Percentiles rank a stretch among this genome's conserved stretches.
These are phyloP conservation scores for Ceratina australensis DNA, from an alignment of 1,140 invertebrate genomes.

Conservation along the genomic window DNA sequence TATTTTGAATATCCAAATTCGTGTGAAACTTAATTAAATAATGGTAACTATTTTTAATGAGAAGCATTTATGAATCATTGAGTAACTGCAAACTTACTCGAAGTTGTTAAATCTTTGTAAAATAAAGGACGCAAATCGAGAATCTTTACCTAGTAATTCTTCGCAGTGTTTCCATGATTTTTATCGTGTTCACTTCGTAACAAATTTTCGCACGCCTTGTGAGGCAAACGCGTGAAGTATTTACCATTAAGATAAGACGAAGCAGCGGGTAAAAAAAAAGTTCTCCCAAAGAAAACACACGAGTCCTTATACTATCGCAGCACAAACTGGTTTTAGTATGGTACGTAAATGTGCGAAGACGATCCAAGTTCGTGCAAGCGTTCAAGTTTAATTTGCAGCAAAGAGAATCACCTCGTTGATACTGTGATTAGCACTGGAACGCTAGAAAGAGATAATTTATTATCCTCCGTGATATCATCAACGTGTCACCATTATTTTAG, in stretches of 20 bases:
- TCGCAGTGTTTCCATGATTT: neutral
- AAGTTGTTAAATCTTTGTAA: neutral
- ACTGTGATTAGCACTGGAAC: slow-evolving; percentile 36
- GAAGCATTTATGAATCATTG: neutral
- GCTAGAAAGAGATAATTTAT: slow-evolving; percentile 24
- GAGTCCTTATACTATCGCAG: slow-evolving; percentile 4
- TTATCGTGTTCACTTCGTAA: neutral
- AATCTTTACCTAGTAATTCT: neutral
- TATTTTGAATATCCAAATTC: neutral
- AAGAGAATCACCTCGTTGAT: slow-evolving; percentile 47
- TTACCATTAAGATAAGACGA: slow-evolving; percentile 32
- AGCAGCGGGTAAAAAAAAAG: slow-evolving; percentile 26
- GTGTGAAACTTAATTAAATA: neutral
- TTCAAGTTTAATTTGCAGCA: slow-evolving; percentile 56
- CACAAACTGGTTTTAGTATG: slow-evolving; percentile 1
- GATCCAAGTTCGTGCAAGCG: slow-evolving; percentile 57
- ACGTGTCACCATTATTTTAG: slow-evolving; percentile 19
- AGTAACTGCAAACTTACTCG: neutral
- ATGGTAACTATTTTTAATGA: neutral
- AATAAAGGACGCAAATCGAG: neutral
- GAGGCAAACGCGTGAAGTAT: slow-evolving; percentile 53
- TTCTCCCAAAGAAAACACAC: slow-evolving; percentile 18
- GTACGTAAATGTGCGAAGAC: slow-evolving; percentile 37
- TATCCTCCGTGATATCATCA: slow-evolving; percentile 2
- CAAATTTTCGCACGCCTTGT: slow-evolving; percentile 21